Evolutionary conservation across 2,888 invertebrate genomes (phyloP), one percentile per base, ranked within the genome.

Genomic region (Acleris emargana): DNA sequence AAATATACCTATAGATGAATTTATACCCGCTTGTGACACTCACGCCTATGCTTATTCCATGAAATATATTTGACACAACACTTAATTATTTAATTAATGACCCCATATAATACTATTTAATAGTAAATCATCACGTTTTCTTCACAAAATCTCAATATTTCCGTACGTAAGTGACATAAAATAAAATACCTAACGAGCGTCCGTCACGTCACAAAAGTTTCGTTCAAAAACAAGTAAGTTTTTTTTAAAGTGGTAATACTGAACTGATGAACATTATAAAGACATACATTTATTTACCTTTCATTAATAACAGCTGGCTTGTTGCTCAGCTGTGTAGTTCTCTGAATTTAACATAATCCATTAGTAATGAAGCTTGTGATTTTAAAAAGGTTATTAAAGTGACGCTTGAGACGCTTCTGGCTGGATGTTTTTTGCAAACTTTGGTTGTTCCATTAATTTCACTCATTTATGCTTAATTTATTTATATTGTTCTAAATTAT

Each of bases 1-100:
- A 91, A 91, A 92, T 92, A 89, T 91, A 91, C 89, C 87, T 90
- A 88, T 82, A 84, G 79, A 80, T 84, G 81, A 82, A 83, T 82
- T 80, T 82, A 81, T 81, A 84, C 82, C 75, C 76, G 78, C 76
- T 75, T 69, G 67, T 71, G 75, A 73, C 73, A 78, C 79, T 79
- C 77, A 73, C 76, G 75, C 76, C 68, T 77, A 69, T 70, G 64
- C 49, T 62, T 69, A 72, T 79, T 75, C 67, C 72, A 72, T 80
- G 73, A 77, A 71, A 74, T 71, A 76, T 77, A 79, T 74, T 74
- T 61, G 62, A 69, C 67, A 62, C 57, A 66, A 51, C 58, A 72
- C 58, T 64, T 59, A 57, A 45, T 67, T 64, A 63, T 49, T 49
- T 58, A 54, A 18, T 20, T 22, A 51, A 51, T 32, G 45, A 28